Percentiles rank a stretch among this genome's conserved stretches.
phyloP scores from a whole-genome alignment of 1,140 invertebrate species.

The Planococcus citri region DNA sequence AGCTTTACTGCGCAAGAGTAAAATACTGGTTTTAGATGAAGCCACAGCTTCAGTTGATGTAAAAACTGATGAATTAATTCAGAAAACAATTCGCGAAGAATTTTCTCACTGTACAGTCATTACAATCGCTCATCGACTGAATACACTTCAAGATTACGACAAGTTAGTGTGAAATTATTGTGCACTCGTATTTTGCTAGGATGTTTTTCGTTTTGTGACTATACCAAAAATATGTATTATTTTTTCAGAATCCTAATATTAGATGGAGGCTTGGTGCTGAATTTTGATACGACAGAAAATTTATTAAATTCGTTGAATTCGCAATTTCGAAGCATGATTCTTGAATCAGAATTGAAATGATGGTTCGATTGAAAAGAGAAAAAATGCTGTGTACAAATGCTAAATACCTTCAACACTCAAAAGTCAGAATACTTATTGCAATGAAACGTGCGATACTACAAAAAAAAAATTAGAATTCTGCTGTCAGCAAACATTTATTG shows the following conservation, averaged over 20 bases:
- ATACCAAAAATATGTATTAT: background rate
- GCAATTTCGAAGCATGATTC: no score
- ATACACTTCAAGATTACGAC: background rate
- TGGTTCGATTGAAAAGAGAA: no score
- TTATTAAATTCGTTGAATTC: background rate
- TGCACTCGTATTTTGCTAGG: background rate
- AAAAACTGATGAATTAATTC: slow-evolving; percentile 46
- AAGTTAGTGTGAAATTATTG: background rate
- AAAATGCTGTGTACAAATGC: no score
- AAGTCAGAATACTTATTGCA: no score
- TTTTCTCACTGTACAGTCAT: slow-evolving; percentile 54
- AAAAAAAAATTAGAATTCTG: no score
- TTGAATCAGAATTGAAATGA: no score
- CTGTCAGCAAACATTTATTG: no score
- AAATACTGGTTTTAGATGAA: slow-evolving; percentile 44
- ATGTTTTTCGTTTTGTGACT: background rate
- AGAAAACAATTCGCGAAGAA: slow-evolving; percentile 44
- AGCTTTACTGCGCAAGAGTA: slow-evolving; percentile 39
- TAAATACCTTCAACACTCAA: no score
- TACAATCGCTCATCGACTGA: slow-evolving; percentile 62
- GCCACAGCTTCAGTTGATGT: slow-evolving; percentile 46
- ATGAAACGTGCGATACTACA: no score
- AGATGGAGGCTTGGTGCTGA: background rate
- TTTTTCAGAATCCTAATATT: background rate
- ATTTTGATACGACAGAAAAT: background rate